These are phyloP conservation scores for Petromus typicus DNA, from an alignment of 2,113 vertebrate species.

Conservation along the genomic window DNA sequence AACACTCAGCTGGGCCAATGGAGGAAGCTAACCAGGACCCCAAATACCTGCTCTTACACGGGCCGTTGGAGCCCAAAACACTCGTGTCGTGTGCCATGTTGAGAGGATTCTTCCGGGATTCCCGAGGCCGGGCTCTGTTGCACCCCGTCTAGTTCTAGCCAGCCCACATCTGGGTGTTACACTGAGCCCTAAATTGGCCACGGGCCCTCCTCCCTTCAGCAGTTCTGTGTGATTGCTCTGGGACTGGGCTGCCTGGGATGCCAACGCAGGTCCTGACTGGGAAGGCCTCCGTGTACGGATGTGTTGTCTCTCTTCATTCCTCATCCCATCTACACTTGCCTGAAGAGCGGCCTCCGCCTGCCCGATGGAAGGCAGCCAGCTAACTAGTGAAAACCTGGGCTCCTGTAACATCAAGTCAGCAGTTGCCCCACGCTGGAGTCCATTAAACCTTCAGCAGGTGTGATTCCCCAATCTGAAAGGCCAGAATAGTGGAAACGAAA, in stretches of 20 bases:
- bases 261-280: background rate
- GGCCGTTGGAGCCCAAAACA: background rate
- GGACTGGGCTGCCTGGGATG: background rate
- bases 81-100: background rate
- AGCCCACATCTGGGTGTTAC: background rate
- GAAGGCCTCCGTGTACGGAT: background rate
- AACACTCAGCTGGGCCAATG: background rate
- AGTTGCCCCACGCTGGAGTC: background rate
- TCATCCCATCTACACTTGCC: background rate
- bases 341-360: background rate
- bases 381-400: background rate
- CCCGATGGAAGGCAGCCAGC: accelerated
- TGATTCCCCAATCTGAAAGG: background rate
- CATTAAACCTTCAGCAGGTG: background rate
- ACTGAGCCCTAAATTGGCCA: background rate
- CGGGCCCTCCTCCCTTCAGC: too few species aligned
- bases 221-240: background rate
- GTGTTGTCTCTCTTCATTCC: background rate
- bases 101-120: background rate
- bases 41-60: background rate
- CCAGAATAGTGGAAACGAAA: conserved; percentile 38
- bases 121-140: background rate
- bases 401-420: background rate
- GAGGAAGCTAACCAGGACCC: background rate
- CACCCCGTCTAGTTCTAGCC: background rate